Evolutionary conservation across 1,140 invertebrate species (phyloP).

Genomic region (Neoseiulus cucumeris): DNA sequence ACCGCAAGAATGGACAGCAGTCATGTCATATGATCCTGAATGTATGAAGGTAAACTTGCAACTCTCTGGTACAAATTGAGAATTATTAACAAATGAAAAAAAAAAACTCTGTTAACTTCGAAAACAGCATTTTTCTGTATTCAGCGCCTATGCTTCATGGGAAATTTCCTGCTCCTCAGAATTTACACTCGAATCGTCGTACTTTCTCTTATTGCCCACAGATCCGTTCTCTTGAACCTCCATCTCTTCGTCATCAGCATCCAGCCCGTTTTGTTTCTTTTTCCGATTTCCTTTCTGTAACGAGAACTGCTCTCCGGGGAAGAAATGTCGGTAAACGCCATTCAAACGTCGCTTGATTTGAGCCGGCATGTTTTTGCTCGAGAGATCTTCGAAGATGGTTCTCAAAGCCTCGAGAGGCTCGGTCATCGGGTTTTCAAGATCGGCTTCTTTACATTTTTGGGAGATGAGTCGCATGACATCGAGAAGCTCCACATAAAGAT

Average conservation of each 20-base stretch:
- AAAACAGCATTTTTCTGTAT: not conserved
- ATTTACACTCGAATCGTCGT: no score
- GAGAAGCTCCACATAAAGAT: not conserved
- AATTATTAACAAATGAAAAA: no score
- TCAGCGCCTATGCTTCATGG: no score
- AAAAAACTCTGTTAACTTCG: not conserved
- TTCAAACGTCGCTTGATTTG: not conserved
- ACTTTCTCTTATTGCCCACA: no score
- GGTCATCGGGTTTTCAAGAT: not conserved
- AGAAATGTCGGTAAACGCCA: not conserved
- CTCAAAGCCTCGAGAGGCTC: not conserved
- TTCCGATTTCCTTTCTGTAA: not conserved
- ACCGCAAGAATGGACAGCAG: no score
- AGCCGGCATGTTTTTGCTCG: not conserved
- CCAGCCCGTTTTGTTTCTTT: constrained; percentile 12
- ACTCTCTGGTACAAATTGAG: no score
- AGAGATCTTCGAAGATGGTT: not conserved
- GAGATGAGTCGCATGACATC: not conserved
- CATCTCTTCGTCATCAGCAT: not conserved
- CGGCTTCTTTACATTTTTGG: not conserved
- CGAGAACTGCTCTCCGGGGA: constrained; percentile 16
- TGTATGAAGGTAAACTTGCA: no score
- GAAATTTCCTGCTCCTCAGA: no score
- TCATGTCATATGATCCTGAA: no score
- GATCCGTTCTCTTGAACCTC: no score